Base-by-base conservation (phyloP, 2,888 invertebrate genomes). In the Brassicogethes aeneus region DNA sequence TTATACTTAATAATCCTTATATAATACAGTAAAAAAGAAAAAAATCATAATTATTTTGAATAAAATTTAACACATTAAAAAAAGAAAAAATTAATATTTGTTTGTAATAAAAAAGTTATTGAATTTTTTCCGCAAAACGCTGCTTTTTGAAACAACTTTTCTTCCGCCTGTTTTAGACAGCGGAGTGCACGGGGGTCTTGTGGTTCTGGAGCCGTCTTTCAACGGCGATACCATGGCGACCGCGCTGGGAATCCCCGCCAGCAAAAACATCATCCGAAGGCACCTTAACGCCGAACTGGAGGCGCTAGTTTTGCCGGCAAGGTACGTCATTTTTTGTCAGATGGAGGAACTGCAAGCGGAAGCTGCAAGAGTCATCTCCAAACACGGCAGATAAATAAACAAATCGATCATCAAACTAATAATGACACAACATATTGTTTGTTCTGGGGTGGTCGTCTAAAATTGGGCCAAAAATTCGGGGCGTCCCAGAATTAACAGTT, bases 201-300 rank as follows among this genome's bases (percentile, higher is more conserved):
- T 93, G 39, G 93, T 94, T 12, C 69, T 95, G 57, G 94, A 95
- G 64, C 89, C 92, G 12, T 90, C 91, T 10, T 93, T 95, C 70
- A 91, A 87, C 41, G 90, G 92, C 17, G 94, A 94, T 68, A 91
- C 92, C 34, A 88, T 95, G 84, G 93, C 94, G 36, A 89, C 88
- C 5, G 89, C 92, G 1, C 74, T 92, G 47, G 92, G 91, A 40
- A 92, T 94, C 57, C 92, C 93, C 33, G 85, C 89, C 12, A 87
- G 90, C 23, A 92, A 93, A 66, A 90, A 89, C 64, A 93, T 94
- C 70, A 90, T 95, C 55, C 75, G 93, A 56, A 76, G 93, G 56
- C 94, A 95, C 70, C 76, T 95, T 50, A 82, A 86, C 47, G 86
- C 91, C 3, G 93, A 94, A 74, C 79, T 94, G 57, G 92, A 93